Percentiles rank a stretch among this genome's conserved stretches.
Evolutionary conservation across 2,797 vertebrate species (phyloP).

Genomic region (Tadarida brasiliensis): DNA sequence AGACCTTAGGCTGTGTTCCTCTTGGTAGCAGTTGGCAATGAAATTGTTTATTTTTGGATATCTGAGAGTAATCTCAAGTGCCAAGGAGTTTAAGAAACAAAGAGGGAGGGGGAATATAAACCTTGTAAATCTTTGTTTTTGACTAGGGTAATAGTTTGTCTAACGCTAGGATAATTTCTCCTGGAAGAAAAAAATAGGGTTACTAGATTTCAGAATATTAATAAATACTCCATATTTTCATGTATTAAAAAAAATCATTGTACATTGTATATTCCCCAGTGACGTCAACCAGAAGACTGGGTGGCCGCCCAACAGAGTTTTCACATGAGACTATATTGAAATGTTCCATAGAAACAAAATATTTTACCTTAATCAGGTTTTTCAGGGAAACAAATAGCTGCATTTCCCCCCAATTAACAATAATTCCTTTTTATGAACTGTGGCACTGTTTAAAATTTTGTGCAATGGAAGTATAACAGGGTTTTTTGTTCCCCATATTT

Average conservation of each 20-base stretch:
- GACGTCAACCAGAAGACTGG: not conserved
- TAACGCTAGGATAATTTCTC: not conserved
- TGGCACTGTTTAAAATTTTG: not conserved
- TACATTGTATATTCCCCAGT: not conserved
- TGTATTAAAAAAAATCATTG: not conserved
- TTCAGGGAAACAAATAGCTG: not conserved
- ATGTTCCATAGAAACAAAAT: not conserved
- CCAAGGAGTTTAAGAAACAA: not conserved
- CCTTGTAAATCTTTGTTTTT: not conserved
- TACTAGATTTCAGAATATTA: conserved; percentile 25
- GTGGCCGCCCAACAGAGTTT: not conserved
- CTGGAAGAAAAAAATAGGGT: not conserved
- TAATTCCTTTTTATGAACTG: not conserved
- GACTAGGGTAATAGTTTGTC: conserved; percentile 10
- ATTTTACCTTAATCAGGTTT: not conserved
- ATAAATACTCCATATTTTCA: not conserved
- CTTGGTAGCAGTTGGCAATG: conserved; percentile 38
- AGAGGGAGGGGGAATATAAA: not conserved
- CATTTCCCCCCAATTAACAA: not conserved
- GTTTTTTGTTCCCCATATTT: not conserved
- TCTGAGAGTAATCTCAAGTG: conserved; percentile 29
- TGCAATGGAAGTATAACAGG: not conserved
- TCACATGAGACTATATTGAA: not conserved
- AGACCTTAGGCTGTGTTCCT: not conserved
- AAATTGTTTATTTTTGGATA: conserved; percentile 61